Percentiles rank a stretch among this genome's conserved stretches.
phyloP scores from a whole-genome alignment of 2,797 vertebrate species.

The Ciconia nigra region DNA sequence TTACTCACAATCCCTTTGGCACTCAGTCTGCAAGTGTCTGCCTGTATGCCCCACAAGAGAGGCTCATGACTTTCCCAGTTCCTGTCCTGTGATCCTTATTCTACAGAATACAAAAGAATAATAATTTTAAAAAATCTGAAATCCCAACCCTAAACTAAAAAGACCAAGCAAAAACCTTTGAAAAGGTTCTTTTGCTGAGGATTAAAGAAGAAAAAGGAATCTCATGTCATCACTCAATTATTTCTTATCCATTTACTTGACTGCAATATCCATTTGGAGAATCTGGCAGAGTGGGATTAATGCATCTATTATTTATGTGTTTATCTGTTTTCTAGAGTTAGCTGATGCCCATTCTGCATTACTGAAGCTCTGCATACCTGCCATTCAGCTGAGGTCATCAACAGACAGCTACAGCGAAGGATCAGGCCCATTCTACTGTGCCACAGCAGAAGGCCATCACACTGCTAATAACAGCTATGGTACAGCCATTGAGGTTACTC shows the following conservation, averaged over 20 bases:
- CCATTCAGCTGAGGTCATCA: not conserved
- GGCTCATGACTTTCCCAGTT: not conserved
- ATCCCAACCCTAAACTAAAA: not conserved
- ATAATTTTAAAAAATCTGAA: not conserved
- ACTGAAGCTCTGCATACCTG: not conserved
- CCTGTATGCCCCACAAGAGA: not conserved
- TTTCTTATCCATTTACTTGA: not conserved
- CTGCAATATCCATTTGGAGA: not conserved
- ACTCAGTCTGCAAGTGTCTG: not conserved
- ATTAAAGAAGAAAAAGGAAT: not conserved
- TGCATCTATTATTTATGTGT: not conserved
- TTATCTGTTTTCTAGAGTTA: not conserved
- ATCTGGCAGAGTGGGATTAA: not conserved
- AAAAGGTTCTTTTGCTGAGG: not conserved
- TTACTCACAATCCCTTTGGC: conserved; percentile 24
- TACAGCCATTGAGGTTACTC: not conserved
- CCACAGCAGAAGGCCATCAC: not conserved
- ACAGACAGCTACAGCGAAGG: not conserved
- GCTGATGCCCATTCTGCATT: not conserved
- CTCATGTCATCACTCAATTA: not conserved
- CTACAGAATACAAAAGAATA: not conserved
- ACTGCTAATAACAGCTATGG: not conserved
- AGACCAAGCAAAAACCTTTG: not conserved
- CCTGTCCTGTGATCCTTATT: not conserved
- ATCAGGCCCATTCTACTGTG: not conserved